Base-by-base conservation (phyloP, 1,140 invertebrate species). In the Mya arenaria region DNA sequence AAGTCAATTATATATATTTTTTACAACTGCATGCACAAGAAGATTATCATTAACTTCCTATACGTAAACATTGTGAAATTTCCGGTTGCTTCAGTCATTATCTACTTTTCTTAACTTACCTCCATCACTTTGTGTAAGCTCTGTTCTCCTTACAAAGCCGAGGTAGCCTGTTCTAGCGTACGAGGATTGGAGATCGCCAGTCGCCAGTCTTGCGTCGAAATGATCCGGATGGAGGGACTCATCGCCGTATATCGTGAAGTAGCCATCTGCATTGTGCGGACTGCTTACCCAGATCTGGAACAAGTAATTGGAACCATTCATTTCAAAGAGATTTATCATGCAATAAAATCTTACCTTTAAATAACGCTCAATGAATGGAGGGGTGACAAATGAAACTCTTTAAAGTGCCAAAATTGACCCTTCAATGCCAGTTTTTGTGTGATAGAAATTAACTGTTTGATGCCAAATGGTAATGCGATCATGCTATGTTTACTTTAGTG, bases 111-210 rank as follows among this genome's bases (percentile, higher is more conserved):
- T n/a, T n/a, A n/a, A n/a, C 56, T 60, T 65, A 82, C 95, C 95
- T 92, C 95, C 95, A 92, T 96, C 95, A 56, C 95, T 94, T 86
- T 97, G 95, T 72, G 96, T 96, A 75, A 97, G 95, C 93, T 99
- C 98, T 0, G 99, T 99, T 84, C 99, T 95, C 73, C 98, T 93
- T 58, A 99, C 94, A 92, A 99, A 99, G 28, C 99, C 99, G 13
- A 99, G 95, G 92, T 99, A 99, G 0, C 99, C 99, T 0, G 99
- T 99, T 37, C 99, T 94, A 2, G 99, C 99, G 91, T 99, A 99
- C 4, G 97, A 95, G 87, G 99, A 98, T 3, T 96, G 96, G 0
- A 97, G 99, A 87, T 97, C 98, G 0, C 99, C 99, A 0, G 98
- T 99, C 0, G 99, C 98, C 30, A 99, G 93, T 77, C 96, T 95